Evolutionary conservation across 2,888 invertebrate species (phyloP).

Genomic region (Eucriotettix oculatus): DNA sequence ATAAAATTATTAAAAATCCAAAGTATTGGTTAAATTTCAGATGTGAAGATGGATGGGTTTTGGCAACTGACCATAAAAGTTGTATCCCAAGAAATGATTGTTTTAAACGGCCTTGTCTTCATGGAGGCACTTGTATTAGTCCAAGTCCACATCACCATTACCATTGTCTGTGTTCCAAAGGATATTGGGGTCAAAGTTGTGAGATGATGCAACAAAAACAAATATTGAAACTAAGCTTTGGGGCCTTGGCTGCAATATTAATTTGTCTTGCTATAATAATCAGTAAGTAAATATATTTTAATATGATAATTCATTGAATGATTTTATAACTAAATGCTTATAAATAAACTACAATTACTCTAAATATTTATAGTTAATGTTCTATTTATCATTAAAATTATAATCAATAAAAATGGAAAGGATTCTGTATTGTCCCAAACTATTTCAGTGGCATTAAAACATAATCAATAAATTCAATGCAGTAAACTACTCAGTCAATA

Average conservation of each 20-base stretch:
- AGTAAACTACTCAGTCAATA: too few species aligned
- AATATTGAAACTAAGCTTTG: constrained; percentile 30
- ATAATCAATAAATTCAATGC: too few species aligned
- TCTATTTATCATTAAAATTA: too few species aligned
- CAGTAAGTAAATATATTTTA: constrained; percentile 25
- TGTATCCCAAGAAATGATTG: constrained; percentile 29
- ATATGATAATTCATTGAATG: too few species aligned
- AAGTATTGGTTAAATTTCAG: constrained; percentile 15
- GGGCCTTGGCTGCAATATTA: constrained; percentile 37
- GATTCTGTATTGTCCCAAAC: too few species aligned
- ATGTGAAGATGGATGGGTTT: constrained; percentile 24
- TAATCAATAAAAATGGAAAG: too few species aligned
- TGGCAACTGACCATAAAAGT: constrained; percentile 23
- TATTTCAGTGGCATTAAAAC: too few species aligned
- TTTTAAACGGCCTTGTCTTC: constrained; percentile 25
- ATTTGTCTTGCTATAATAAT: constrained; percentile 34
- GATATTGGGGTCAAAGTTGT: constrained; percentile 25
- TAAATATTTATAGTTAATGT: too few species aligned
- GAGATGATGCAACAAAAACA: constrained; percentile 28
- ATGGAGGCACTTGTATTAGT: constrained; percentile 27
- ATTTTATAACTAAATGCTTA: too few species aligned
- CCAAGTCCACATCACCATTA: constrained; percentile 23
- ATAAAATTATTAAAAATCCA: constrained; percentile 9
- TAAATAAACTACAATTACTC: too few species aligned
- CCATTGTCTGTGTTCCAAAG: constrained; percentile 24